Conservation (phyloP, 1,140 invertebrate genomes). For the Ruditapes philippinarum region DNA sequence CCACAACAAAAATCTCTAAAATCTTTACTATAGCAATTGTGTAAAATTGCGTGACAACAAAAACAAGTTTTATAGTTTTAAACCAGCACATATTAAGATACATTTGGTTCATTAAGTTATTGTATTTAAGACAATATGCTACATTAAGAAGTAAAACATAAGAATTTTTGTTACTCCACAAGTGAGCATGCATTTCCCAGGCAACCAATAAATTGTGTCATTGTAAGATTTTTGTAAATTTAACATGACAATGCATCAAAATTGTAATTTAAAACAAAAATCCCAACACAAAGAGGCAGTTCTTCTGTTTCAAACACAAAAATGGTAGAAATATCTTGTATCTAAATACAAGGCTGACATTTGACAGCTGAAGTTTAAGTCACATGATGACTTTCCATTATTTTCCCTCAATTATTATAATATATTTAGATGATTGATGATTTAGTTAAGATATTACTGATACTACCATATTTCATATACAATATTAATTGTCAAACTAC, state of each 20-base stretch:
- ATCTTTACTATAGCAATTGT: background rate
- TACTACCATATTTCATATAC: no score
- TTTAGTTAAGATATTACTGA: no score
- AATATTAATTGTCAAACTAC: no score
- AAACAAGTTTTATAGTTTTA: background rate
- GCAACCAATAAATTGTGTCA: background rate
- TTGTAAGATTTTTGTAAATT: background rate
- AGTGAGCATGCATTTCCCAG: background rate
- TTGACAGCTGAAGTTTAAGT: no score
- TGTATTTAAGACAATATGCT: background rate
- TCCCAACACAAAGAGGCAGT: no score
- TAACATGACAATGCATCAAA: slow-evolving; percentile 15
- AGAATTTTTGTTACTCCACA: background rate
- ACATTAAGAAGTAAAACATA: background rate
- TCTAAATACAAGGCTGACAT: no score
- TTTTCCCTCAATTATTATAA: no score
- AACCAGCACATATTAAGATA: background rate
- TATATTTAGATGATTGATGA: no score
- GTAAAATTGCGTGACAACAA: slow-evolving; percentile 24
- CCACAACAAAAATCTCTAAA: background rate
- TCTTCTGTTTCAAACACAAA: no score
- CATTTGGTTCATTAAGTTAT: background rate
- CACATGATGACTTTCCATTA: no score
- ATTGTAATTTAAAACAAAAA: no score
- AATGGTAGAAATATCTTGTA: no score